These are phyloP conservation scores for Triops cancriformis DNA, from an alignment of 1,140 invertebrate genomes.

Conservation along the genomic window DNA sequence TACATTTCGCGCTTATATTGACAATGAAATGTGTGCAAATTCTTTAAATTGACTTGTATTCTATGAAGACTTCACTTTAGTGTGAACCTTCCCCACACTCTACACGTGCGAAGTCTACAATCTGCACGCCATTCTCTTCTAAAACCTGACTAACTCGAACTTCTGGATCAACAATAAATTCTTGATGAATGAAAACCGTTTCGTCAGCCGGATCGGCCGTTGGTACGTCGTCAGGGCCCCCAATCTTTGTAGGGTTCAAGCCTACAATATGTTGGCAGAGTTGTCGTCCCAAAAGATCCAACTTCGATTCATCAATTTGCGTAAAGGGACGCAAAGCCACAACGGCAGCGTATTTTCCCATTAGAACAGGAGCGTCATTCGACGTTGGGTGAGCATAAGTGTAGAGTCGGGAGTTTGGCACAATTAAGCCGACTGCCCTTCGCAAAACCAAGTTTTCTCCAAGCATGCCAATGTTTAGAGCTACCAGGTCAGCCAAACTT, in stretches of 20 bases:
- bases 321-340: conserved; percentile 37
- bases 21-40: background rate
- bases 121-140: conserved; percentile 52
- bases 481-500: conserved; percentile 62
- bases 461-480: conserved; percentile 69
- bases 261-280: conserved; percentile 80
- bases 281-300: conserved; percentile 54
- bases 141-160: conserved; percentile 64
- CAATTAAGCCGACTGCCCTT: conserved; percentile 50
- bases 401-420: conserved; percentile 28
- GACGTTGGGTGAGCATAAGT: conserved; percentile 35
- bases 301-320: conserved; percentile 33
- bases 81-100: conserved; percentile 60
- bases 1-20: background rate
- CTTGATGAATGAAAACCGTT: conserved; percentile 68
- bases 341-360: conserved; percentile 76
- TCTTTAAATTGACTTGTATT: background rate
- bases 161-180: conserved; percentile 70
- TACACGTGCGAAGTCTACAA: conserved; percentile 75
- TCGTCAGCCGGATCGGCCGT: conserved; percentile 57
- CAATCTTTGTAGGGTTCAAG: conserved; percentile 73
- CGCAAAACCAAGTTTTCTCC: conserved; percentile 81
- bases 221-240: conserved; percentile 54
- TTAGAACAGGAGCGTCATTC: conserved; percentile 28
- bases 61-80: conserved; percentile 4